Conservation (phyloP, 2,797 vertebrate species). For the Pangasius mekongensis region DNA sequence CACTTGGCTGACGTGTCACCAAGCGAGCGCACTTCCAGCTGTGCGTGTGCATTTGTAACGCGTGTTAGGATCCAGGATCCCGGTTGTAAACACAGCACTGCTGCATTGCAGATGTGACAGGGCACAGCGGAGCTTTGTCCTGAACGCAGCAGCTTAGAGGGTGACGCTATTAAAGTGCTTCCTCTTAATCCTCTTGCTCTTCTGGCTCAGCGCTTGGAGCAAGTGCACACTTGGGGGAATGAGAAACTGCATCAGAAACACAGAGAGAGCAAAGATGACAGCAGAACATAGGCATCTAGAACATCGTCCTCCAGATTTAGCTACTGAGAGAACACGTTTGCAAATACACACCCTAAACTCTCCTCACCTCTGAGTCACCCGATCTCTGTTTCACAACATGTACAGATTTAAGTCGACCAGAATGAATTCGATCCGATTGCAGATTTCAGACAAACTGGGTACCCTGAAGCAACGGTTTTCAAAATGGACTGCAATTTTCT, state of each 20-base stretch:
- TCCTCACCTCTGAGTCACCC: neutral
- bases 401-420: neutral
- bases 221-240: conserved; percentile 12
- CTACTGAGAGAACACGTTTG: neutral
- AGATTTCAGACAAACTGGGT: neutral
- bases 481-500: neutral
- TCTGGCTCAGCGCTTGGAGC: neutral
- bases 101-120: conserved; percentile 48
- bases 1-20: conserved; percentile 18
- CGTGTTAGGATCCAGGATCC: conserved; percentile 6
- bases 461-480: neutral
- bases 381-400: neutral
- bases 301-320: neutral
- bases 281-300: neutral
- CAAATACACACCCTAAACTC: neutral
- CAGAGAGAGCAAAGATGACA: neutral
- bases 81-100: conserved; percentile 26
- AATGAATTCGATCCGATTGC: too few species aligned
- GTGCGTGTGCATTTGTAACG: conserved; percentile 2
- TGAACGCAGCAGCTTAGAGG: conserved; percentile 36
- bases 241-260: conserved; percentile 3
- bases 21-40: conserved; percentile 21
- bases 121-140: conserved; percentile 21
- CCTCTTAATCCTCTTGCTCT: conserved; percentile 44
- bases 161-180: conserved; percentile 32